Percentiles rank a stretch among this genome's conserved stretches.
phyloP scores from a whole-genome alignment of 2,888 invertebrate genomes.

The Mystacides longicornis region DNA sequence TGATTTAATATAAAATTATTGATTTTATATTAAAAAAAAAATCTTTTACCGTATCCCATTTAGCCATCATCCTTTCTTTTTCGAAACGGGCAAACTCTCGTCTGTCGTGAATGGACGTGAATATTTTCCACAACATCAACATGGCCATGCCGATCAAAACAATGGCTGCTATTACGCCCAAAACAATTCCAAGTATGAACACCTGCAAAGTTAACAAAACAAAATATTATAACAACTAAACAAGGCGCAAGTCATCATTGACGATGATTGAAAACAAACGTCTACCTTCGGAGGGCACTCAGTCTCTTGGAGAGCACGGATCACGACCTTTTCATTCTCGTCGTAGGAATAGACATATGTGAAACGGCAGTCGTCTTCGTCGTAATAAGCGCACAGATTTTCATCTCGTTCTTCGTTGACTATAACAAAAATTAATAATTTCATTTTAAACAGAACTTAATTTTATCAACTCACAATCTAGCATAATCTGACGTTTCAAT shows the following conservation, averaged over 20 bases:
- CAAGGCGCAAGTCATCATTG: neutral
- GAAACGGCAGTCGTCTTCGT: constrained; percentile 86
- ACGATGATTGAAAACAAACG: neutral
- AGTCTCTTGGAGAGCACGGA: constrained; percentile 73
- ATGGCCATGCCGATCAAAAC: constrained; percentile 91
- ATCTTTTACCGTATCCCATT: constrained; percentile 89
- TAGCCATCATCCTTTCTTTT: constrained; percentile 94
- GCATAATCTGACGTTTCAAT: no score
- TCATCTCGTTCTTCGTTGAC: constrained; percentile 73
- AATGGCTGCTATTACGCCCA: constrained; percentile 94
- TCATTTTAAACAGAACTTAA: no score
- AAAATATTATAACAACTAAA: neutral
- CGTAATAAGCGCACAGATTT: constrained; percentile 72
- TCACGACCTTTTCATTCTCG: constrained; percentile 56
- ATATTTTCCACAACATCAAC: constrained; percentile 91
- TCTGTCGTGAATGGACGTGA: constrained; percentile 94
- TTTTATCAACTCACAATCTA: no score
- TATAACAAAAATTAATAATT: no score
- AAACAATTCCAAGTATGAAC: constrained; percentile 75
- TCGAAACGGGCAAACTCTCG: constrained; percentile 97
- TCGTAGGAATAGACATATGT: constrained; percentile 82
- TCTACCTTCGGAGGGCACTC: constrained; percentile 75
- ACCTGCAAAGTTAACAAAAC: constrained; percentile 41
- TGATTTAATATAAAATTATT: no score
- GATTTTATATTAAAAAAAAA: neutral